Evolutionary conservation across 2,888 invertebrate genomes (phyloP).

Genomic region (Chironomus tentans): DNA sequence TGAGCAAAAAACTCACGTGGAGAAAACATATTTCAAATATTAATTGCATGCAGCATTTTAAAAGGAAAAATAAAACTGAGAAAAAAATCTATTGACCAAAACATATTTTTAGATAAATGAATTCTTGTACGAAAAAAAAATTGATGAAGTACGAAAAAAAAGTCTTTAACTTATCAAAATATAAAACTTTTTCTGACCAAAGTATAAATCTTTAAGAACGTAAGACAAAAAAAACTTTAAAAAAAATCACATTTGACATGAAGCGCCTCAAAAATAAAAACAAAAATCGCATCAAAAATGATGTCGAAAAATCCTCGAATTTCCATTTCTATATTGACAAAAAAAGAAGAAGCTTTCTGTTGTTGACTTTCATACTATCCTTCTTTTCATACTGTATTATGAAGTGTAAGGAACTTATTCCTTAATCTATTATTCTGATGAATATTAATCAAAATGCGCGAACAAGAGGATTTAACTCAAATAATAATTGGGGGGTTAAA

Average conservation of each 20-base stretch:
- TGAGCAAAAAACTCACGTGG: not conserved
- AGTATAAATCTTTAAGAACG: not conserved
- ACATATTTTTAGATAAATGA: not conserved
- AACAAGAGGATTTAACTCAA: too few relatives aligned
- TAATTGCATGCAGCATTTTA: not conserved
- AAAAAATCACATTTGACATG: not conserved
- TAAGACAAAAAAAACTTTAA: not conserved
- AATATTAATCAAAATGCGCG: too few relatives aligned
- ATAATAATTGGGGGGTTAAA: too few relatives aligned
- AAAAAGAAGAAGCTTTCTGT: too few relatives aligned
- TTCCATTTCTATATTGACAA: not conserved
- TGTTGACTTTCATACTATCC: not conserved
- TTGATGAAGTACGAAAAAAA: not conserved
- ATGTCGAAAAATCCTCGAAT: not conserved
- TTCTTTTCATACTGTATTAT: not conserved
- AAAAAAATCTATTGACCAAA: constrained; percentile 17
- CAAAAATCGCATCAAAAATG: not conserved
- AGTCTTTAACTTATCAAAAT: not conserved
- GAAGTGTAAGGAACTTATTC: too few relatives aligned
- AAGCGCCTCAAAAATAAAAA: not conserved
- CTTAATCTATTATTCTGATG: too few relatives aligned
- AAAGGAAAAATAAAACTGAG: not conserved
- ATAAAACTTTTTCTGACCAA: not conserved
- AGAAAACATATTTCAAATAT: not conserved
- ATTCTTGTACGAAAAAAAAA: not conserved